Evolutionary conservation across 64 coral and sea anemone genomes (phyloP).

Genomic region (Stichodactyla helianthus): DNA sequence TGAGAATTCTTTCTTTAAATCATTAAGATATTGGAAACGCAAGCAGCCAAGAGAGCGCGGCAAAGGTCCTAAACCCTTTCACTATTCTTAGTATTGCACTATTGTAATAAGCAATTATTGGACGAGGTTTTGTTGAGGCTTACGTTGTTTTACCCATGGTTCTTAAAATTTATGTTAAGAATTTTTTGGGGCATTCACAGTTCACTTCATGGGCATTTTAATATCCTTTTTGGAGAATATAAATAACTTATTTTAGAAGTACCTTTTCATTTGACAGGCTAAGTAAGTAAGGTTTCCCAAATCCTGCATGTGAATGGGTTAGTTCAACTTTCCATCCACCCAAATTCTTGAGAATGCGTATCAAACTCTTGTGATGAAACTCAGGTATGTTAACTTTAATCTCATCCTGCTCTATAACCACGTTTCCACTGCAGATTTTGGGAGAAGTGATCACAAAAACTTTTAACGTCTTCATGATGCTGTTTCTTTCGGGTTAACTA

Average conservation of each 20-base stretch:
- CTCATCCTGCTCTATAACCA: not conserved
- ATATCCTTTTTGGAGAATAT: not conserved
- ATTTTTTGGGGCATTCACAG: too few relatives aligned
- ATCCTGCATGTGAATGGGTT: conserved; percentile 24
- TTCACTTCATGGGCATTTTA: not conserved
- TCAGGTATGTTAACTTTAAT: conserved; percentile 12
- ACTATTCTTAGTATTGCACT: too few relatives aligned
- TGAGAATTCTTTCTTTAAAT: not conserved
- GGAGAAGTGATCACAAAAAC: conserved; percentile 12
- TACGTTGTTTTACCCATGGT: too few relatives aligned
- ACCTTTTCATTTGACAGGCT: conserved; percentile 30
- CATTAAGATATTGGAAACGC: too few relatives aligned
- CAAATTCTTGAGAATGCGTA: conserved; percentile 32
- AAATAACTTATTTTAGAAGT: not conserved
- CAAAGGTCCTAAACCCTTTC: too few relatives aligned
- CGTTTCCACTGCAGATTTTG: not conserved
- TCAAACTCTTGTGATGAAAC: conserved; percentile 10
- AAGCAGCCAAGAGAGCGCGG: too few relatives aligned
- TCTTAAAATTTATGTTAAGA: too few relatives aligned
- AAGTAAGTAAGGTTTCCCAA: conserved; percentile 47
- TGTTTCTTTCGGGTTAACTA: conserved; percentile 4
- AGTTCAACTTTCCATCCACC: conserved; percentile 27
- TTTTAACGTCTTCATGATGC: not conserved
- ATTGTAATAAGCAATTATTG: too few relatives aligned
- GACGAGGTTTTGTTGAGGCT: too few relatives aligned